phyloP scores from a whole-genome alignment of 2,113 vertebrate genomes.

The Furnarius figulus region DNA sequence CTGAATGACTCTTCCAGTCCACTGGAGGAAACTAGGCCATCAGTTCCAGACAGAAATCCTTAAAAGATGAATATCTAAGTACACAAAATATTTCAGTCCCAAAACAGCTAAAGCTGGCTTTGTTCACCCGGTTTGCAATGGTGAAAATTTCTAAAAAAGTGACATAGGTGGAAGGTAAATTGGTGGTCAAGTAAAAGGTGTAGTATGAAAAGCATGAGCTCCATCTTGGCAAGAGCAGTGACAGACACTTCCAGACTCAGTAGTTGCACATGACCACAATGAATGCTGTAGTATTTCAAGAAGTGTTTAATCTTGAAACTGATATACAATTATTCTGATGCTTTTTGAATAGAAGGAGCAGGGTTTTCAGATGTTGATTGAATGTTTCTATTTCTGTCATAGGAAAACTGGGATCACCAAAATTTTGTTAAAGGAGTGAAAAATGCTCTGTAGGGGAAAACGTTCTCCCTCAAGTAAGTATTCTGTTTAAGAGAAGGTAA shows the following conservation, averaged over 20 bases:
- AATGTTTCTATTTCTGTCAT: neutral
- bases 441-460: neutral
- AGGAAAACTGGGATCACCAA: neutral
- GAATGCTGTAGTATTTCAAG: neutral
- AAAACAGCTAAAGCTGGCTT: neutral
- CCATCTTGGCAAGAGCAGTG: neutral
- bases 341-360: neutral
- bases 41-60: neutral
- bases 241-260: neutral
- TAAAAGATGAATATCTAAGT: neutral
- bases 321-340: neutral
- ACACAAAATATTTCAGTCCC: neutral
- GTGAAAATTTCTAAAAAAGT: neutral
- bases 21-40: neutral
- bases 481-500: neutral
- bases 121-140: neutral
- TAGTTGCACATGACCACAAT: neutral
- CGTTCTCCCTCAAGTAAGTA: neutral
- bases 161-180: neutral
- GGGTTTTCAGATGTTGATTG: neutral
- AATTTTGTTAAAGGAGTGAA: neutral
- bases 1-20: neutral
- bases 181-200: neutral
- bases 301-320: neutral
- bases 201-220: neutral